Percentiles rank a stretch among this genome's conserved stretches.
These are phyloP conservation scores for Syritta pipiens DNA, from an alignment of 2,888 invertebrate genomes.

Conservation along the genomic window DNA sequence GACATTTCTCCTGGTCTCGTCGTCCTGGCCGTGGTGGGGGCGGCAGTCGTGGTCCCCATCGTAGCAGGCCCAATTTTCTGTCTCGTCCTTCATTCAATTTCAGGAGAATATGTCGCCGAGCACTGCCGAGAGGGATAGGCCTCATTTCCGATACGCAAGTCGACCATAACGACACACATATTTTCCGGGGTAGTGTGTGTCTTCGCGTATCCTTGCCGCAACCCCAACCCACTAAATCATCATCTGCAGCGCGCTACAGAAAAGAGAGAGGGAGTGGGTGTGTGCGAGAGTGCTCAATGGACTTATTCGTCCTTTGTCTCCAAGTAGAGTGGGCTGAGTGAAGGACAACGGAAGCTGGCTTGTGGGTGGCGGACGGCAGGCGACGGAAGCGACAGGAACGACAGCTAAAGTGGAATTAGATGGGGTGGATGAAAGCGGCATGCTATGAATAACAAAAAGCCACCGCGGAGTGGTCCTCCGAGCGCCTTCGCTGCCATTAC, in stretches of 20 bases:
- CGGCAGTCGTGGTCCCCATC: background rate
- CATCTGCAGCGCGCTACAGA: constrained; percentile 15
- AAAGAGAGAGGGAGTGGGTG: background rate
- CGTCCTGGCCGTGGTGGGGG: background rate
- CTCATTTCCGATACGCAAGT: constrained; percentile 60
- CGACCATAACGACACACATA: constrained; percentile 54
- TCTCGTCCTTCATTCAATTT: constrained; percentile 47
- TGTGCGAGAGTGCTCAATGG: constrained; percentile 39
- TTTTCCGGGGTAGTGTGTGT: constrained; percentile 23
- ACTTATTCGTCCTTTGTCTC: constrained; percentile 44
- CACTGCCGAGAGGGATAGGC: constrained; percentile 40
- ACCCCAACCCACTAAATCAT: constrained; percentile 22
- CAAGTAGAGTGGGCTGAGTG: constrained; percentile 18
- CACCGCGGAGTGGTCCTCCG: background rate
- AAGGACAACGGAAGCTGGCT: constrained; percentile 26
- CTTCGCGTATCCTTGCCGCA: constrained; percentile 23
- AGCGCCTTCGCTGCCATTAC: background rate
- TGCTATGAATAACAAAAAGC: constrained; percentile 42
- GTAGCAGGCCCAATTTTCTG: constrained; percentile 38
- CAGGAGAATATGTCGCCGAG: constrained; percentile 22
- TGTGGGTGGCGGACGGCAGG: background rate
- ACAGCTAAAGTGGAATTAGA: constrained; percentile 28
- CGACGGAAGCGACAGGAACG: background rate
- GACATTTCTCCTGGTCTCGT: constrained; percentile 15
- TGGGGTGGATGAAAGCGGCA: constrained; percentile 17